Evolutionary conservation across 1,140 invertebrate species (phyloP).

Genomic region (Antheraea pernyi): DNA sequence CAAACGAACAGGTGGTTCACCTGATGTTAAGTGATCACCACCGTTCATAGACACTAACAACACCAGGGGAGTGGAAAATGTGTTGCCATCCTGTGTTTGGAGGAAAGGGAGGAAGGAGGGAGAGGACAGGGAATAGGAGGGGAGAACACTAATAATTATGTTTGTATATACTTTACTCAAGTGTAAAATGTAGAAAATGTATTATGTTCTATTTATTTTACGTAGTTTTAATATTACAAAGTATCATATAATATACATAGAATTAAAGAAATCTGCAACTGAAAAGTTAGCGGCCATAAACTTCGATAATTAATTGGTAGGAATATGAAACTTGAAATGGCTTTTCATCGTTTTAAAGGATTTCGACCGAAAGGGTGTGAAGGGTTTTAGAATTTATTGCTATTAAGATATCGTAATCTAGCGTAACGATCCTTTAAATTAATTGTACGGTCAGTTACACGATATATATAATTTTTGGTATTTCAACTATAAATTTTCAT

Average conservation of each 20-base stretch:
- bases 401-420: background rate
- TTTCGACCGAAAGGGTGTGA: background rate
- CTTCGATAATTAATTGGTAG: background rate
- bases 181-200: no score
- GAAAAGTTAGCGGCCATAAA: background rate
- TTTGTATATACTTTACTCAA: no score
- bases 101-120: no score
- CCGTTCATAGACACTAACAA: no score
- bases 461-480: background rate
- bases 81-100: no score
- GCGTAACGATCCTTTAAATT: background rate
- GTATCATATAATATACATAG: background rate
- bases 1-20: no score
- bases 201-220: no score
- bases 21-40: no score
- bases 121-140: no score
- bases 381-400: slow-evolving; percentile 1
- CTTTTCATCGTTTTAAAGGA: slow-evolving; percentile 1
- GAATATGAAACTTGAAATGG: slow-evolving; percentile 2
- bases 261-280: background rate
- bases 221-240: no score
- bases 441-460: background rate
- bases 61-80: no score
- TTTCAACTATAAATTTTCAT: background rate
- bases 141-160: no score